Percentiles rank a stretch among this genome's conserved stretches.
Conservation (phyloP, 2,888 invertebrate species). For the Allolobophora icterica region DNA sequence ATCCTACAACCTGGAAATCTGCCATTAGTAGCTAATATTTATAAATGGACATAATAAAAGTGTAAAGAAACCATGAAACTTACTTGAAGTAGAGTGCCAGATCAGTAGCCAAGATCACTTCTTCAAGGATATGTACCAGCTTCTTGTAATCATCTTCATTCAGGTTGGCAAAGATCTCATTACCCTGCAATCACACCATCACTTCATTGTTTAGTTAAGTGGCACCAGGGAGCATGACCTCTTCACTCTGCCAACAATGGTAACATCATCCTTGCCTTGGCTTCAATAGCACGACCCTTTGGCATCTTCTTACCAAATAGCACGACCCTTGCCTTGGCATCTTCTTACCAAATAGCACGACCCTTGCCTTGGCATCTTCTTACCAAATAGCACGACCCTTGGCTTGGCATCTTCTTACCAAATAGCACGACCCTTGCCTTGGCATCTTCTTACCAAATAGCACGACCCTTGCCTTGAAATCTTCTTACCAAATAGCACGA, state of each 20-base stretch:
- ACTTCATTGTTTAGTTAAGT: background rate
- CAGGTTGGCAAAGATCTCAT: slow-evolving; percentile 73
- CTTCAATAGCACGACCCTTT: background rate
- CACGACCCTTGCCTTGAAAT: background rate
- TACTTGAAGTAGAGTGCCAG: slow-evolving; percentile 63
- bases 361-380: background rate
- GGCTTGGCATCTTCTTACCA: background rate
- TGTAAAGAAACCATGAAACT: slow-evolving; percentile 26
- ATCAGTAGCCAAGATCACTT: slow-evolving; percentile 63
- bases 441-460: background rate
- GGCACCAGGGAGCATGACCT: background rate
- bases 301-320: background rate
- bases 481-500: background rate
- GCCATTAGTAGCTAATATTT: background rate
- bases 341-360: background rate
- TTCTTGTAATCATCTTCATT: slow-evolving; percentile 58
- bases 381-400: background rate
- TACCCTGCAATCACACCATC: slow-evolving; percentile 71
- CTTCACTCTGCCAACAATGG: background rate
- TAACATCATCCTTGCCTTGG: background rate
- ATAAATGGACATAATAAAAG: background rate
- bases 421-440: background rate
- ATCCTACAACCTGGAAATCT: background rate
- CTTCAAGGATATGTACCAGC: slow-evolving; percentile 59
- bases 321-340: background rate